Base-by-base conservation (phyloP, 2,113 vertebrate genomes). In the Gallinago media region DNA sequence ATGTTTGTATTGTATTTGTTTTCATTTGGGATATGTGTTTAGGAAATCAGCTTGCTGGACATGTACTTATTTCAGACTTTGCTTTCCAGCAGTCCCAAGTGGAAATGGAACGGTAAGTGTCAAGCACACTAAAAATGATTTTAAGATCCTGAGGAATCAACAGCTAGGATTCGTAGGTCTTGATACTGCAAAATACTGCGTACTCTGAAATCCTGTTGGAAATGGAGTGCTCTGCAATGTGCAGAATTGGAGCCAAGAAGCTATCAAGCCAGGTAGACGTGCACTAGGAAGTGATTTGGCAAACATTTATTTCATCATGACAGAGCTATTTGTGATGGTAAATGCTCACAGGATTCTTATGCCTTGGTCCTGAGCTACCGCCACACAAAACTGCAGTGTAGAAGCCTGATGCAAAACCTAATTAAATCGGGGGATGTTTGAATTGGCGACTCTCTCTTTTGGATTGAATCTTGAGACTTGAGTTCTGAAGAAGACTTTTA, bases 271-370 rank as follows among this genome's bases (percentile, higher is more conserved):
- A 93, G 92, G 92, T 93, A 56, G 83, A 52, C 0, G 0, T 63
- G 56, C 65, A 8, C 65, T 88, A 4, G 61, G 68, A 84, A 68
- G 47, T 55, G 75, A 85, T 85, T 71, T 92, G 85, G 90, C 94
- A 88, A 72, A 72, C n/a, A 3, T 47, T 89, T 32, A 1, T 62
- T 86, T 88, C 86, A 76, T 88, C 54, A 29, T 82, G 81, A 67
- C 78, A 40, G 92, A 91, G 74, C 87, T 92, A 25, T 94, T 68
- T 85, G 89, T 54, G 89, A 16, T 82, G 70, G 84, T 52, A 44
- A 68, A 59, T 67, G 68, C 80, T 52, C 80, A 67, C 38, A 80
- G 86, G 65, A 52, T 67, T 80, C 61, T 62, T 49, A 4, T 14
- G 79, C 46, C 79, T 4, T 86, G n/a, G 56, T 89, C 32, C 56